These are phyloP conservation scores for Archips xylosteana DNA, from an alignment of 2,888 invertebrate species.

Conservation along the genomic window DNA sequence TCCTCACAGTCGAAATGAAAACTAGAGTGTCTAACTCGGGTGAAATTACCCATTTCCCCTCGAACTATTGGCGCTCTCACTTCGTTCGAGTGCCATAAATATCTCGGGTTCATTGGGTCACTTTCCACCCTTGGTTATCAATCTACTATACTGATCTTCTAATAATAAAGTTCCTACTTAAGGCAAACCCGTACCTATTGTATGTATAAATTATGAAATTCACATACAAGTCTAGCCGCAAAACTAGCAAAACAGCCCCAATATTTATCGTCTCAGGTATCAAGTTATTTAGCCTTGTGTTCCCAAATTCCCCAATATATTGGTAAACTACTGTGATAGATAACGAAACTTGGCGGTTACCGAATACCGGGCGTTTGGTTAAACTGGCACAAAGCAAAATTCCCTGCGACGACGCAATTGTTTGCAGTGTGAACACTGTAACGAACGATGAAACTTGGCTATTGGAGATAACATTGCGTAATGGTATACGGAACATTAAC, in stretches of 20 bases:
- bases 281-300: conserved; percentile 24
- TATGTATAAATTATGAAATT: too few species aligned
- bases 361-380: conserved; percentile 38
- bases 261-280: not conserved
- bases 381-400: conserved; percentile 41
- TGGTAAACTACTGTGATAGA: conserved; percentile 41
- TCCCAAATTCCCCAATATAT: conserved; percentile 35
- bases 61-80: too few species aligned
- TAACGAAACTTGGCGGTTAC: conserved; percentile 39
- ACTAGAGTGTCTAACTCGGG: too few species aligned
- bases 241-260: not conserved
- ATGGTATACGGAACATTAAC: conserved; percentile 10
- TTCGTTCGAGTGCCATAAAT: too few species aligned
- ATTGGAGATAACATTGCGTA: conserved; percentile 33
- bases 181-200: too few species aligned
- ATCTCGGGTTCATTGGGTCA: too few species aligned
- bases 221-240: not conserved
- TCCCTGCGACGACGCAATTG: conserved; percentile 33
- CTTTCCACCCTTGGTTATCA: too few species aligned
- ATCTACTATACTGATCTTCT: too few species aligned
- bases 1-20: too few species aligned
- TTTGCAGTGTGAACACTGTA: conserved; percentile 26
- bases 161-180: too few species aligned
- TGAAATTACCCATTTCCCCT: too few species aligned
- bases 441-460: conserved; percentile 39